These are phyloP conservation scores for Eueremaeus valkanovi DNA, from an alignment of 2,888 invertebrate species.

Conservation along the genomic window DNA sequence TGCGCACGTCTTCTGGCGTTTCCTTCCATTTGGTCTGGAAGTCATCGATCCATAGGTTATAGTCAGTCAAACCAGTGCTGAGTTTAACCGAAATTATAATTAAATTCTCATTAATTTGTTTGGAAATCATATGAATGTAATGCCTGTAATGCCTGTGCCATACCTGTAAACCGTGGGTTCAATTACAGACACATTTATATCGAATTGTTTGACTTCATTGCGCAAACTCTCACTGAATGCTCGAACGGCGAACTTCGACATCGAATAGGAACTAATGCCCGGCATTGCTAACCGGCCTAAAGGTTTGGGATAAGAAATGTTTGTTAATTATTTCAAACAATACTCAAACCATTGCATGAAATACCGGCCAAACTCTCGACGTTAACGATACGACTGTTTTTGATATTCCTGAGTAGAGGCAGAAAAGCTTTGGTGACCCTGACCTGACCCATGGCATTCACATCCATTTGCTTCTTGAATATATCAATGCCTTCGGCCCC, in stretches of 20 bases:
- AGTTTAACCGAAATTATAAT: background rate
- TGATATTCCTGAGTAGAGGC: background rate
- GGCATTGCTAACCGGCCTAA: background rate
- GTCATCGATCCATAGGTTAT: slow-evolving; percentile 16
- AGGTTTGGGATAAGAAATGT: too few relatives aligned
- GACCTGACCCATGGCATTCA: slow-evolving; percentile 1
- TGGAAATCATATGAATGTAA: too few relatives aligned
- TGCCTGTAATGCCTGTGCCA: background rate
- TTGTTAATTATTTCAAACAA: background rate
- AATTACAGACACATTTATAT: background rate
- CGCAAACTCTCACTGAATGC: background rate
- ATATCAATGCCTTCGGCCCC: background rate
- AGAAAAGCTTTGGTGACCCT: slow-evolving; percentile 8
- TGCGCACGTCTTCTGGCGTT: background rate
- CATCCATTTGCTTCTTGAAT: background rate
- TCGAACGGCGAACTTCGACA: slow-evolving; percentile 4
- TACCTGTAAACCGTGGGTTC: slow-evolving; percentile 3
- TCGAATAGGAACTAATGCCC: background rate
- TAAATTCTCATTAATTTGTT: background rate
- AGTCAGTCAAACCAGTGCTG: background rate
- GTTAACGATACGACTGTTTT: background rate
- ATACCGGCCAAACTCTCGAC: slow-evolving; percentile 8
- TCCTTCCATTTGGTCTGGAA: slow-evolving; percentile 27
- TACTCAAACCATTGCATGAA: background rate
- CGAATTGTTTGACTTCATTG: slow-evolving; percentile 5